Evolutionary conservation across 2,888 invertebrate genomes (phyloP), one percentile per base, ranked within the genome.

Genomic region (Drosophila putrida): DNA sequence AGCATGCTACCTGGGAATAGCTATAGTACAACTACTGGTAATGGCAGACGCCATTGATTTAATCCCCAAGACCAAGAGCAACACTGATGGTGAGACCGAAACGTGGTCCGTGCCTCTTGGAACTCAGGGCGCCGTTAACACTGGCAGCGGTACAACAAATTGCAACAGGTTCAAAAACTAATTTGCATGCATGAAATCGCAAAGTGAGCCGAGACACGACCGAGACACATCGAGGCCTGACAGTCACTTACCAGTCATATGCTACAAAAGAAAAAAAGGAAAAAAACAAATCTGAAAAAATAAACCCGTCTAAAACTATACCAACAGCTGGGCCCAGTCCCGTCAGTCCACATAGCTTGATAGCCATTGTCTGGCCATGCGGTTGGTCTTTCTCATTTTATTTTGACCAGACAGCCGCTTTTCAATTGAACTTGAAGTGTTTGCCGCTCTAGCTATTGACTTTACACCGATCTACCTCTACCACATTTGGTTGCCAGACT

Each of bases 151-250:
- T 36, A 53, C 59, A 67, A 54, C 84, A 84, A 86, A 79, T 84
- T 83, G 88, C 82, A 88, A 83, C 84, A 88, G 83, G 84, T 84
- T 86, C 69, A 85, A 77, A 86, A 88, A 86, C 88, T 83, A 88
- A 85, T 85, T 88, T 85, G 86, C 88, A 85, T 84, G 86, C 88
- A 88, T 78, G 75, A 84, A 83, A 82, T 84, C 80, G 80, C 75
- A 69, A 74, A 78, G 62, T 78, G 67, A 64, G 35, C 36, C 44
- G 57, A 82, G 82, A 83, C 87, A 80, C 82, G 84, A 86, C 80
- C 84, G 80, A 80, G 81, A 80, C 78, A 73, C 62, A 63, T 67
- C 49, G 75, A 77, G 72, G 55, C 62, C 76, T 66, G 61, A 71
- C 75, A 71, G 63, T 77, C 78, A 72, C 63, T 72, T 77, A 51